phyloP scores from a whole-genome alignment of 2,888 invertebrate genomes.

The Drosophila robusta region DNA sequence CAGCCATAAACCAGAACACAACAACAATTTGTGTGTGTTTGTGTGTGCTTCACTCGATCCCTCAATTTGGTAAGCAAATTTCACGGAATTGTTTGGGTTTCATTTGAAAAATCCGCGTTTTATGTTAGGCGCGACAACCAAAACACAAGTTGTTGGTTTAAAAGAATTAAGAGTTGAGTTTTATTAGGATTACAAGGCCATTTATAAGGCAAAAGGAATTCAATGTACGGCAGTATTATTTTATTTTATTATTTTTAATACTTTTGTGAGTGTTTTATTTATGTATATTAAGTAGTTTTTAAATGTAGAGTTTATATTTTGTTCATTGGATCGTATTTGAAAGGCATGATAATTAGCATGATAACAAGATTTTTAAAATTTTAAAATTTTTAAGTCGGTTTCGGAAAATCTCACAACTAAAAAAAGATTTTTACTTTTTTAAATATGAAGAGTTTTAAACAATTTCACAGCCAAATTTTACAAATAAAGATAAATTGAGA shows the following conservation, averaged over 20 bases:
- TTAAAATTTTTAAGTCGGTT: no score
- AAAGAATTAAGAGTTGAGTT: constrained; percentile 10
- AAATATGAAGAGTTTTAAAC: no score
- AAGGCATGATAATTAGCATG: no score
- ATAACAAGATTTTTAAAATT: no score
- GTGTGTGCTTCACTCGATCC: constrained; percentile 35
- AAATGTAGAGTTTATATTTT: not conserved
- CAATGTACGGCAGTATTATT: not conserved
- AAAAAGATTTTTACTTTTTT: no score
- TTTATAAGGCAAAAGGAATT: constrained; percentile 24
- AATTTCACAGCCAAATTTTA: no score
- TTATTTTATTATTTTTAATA: not conserved
- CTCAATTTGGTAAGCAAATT: constrained; percentile 42
- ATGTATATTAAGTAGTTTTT: not conserved
- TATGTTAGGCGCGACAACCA: constrained; percentile 73
- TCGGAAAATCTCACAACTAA: no score
- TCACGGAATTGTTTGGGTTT: constrained; percentile 56
- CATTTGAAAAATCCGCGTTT: constrained; percentile 60
- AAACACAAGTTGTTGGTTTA: constrained; percentile 32
- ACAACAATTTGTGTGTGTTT: constrained; percentile 12
- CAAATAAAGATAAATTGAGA: no score
- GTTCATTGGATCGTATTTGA: no score
- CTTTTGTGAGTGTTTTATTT: no score
- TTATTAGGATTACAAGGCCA: constrained; percentile 7
- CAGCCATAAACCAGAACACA: constrained; percentile 33